These are phyloP conservation scores for Tursiops truncatus DNA, from an alignment of 2,113 vertebrate genomes.

Conservation along the genomic window DNA sequence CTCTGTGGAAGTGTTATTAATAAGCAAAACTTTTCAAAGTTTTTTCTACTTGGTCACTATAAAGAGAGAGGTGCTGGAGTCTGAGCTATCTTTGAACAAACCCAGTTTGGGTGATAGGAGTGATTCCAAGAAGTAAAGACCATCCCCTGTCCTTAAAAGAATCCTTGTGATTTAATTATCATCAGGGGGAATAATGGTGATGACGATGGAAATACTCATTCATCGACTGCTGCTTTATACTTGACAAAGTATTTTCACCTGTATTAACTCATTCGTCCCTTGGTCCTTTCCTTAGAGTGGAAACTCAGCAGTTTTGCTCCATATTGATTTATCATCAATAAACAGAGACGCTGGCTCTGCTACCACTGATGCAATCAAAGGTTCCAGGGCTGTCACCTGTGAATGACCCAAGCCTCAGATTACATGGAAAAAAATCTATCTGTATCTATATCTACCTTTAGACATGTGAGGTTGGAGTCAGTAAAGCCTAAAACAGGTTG, in stretches of 20 bases:
- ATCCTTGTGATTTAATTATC: not conserved
- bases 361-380: not conserved
- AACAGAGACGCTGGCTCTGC: not conserved
- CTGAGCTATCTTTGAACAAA: not conserved
- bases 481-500: not conserved
- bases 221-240: not conserved
- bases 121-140: not conserved
- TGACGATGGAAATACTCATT: not conserved
- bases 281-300: not conserved
- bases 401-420: not conserved
- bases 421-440: not conserved
- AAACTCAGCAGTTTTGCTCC: slow-evolving; percentile 11
- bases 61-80: not conserved
- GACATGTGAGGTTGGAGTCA: not conserved
- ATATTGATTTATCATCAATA: not conserved
- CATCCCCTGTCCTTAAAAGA: not conserved
- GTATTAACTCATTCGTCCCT: not conserved
- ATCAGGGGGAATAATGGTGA: not conserved
- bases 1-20: slow-evolving; percentile 37
- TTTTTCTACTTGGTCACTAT: not conserved
- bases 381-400: not conserved
- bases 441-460: not conserved
- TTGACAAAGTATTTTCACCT: not conserved
- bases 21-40: slow-evolving; percentile 47
- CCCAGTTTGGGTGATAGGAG: not conserved